Conservation (phyloP, 1,140 invertebrate genomes). For the Pseudomyrmex dendroicus region DNA sequence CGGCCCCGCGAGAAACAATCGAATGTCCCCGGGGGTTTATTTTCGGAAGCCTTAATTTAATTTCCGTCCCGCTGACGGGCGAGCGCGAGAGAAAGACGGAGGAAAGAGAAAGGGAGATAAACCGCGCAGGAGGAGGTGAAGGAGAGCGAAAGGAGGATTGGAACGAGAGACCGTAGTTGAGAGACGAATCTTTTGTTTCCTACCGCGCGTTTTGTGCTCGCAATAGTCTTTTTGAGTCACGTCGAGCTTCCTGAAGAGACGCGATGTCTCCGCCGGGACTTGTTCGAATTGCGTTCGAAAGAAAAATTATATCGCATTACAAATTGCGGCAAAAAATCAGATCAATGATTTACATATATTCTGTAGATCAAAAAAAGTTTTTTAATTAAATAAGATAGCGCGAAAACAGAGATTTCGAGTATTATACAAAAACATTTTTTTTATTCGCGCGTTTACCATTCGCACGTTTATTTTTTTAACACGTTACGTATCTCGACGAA, state of each 20-base stretch:
- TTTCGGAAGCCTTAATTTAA: conserved; percentile 80
- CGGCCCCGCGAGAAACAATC: conserved; percentile 73
- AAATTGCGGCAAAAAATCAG: no score
- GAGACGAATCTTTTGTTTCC: conserved; percentile 77
- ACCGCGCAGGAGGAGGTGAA: neutral
- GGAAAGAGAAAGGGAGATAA: conserved; percentile 45
- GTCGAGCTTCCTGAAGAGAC: conserved; percentile 51
- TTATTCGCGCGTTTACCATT: no score
- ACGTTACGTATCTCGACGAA: neutral
- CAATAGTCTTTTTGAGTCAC: conserved; percentile 76
- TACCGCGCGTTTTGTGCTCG: conserved; percentile 61
- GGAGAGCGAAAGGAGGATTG: conserved; percentile 9
- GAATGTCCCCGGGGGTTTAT: conserved; percentile 78
- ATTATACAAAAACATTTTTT: no score
- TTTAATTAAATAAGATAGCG: neutral
- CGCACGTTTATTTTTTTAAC: no score
- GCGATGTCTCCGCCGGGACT: conserved; percentile 32
- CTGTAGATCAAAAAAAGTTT: no score
- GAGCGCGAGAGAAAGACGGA: conserved; percentile 22
- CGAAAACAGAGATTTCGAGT: neutral
- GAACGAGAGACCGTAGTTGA: conserved; percentile 67
- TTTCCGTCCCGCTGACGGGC: conserved; percentile 66
- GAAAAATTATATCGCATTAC: neutral
- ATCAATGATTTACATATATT: no score
- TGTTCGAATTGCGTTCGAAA: neutral